Conservation (phyloP, 2,113 vertebrate species). For the Tiliqua scincoides region DNA sequence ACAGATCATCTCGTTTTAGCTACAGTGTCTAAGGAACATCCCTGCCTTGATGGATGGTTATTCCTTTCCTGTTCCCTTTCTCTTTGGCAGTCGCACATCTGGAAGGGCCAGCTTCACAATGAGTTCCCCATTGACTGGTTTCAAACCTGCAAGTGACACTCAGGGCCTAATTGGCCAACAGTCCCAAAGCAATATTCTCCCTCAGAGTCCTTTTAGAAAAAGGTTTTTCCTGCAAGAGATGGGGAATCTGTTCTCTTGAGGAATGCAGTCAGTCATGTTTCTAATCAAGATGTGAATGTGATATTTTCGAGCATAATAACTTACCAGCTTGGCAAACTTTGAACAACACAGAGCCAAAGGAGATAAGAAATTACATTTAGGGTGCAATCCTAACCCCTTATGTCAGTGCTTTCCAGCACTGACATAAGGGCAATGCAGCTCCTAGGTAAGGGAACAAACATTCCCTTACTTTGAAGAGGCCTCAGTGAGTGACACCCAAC, state of each 20-base stretch:
- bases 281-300: background rate
- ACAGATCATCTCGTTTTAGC: too few relatives aligned
- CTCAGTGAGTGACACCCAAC: too few relatives aligned
- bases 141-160: too few relatives aligned
- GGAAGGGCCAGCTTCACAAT: too few relatives aligned
- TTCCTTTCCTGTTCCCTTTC: background rate
- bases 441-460: too few relatives aligned
- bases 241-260: background rate
- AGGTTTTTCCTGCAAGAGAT: background rate
- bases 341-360: background rate
- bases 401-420: too few relatives aligned
- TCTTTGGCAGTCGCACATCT: too few relatives aligned
- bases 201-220: background rate
- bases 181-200: background rate
- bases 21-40: background rate
- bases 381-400: too few relatives aligned
- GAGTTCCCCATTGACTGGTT: too few relatives aligned
- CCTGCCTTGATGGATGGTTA: background rate
- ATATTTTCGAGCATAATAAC: background rate
- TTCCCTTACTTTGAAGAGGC: too few relatives aligned
- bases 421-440: too few relatives aligned
- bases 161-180: background rate
- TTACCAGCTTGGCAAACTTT: background rate
- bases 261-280: background rate
- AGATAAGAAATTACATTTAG: background rate